Evolutionary conservation across 2,113 vertebrate species (phyloP).

Genomic region (Trachemys scripta): DNA sequence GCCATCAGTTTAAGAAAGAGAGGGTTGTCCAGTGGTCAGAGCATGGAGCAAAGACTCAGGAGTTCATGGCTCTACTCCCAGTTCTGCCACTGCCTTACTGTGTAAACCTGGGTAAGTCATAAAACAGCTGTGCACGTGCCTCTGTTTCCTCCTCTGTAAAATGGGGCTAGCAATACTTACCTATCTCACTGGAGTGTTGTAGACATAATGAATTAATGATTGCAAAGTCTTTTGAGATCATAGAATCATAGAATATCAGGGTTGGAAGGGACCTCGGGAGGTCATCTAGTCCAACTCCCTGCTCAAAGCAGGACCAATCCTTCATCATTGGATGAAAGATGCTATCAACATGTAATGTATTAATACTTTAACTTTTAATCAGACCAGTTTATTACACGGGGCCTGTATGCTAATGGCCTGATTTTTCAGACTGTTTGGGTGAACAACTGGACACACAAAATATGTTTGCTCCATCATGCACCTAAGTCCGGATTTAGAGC

Average conservation of each 20-base stretch:
- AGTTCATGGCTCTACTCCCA: not conserved
- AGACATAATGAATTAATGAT: not conserved
- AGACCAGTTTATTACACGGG: not conserved
- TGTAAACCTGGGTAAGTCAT: not conserved
- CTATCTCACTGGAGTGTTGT: not conserved
- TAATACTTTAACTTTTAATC: not conserved
- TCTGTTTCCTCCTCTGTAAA: not conserved
- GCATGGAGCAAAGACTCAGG: not conserved
- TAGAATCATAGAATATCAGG: too few species aligned
- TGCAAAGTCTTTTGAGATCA: not conserved
- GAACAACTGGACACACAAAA: not conserved
- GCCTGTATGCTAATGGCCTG: too few species aligned
- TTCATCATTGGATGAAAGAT: not conserved
- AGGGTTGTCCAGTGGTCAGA: not conserved
- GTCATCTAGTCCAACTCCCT: too few species aligned
- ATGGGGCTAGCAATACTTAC: not conserved
- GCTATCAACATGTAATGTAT: not conserved
- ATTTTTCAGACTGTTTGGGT: not conserved
- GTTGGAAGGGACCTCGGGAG: too few species aligned
- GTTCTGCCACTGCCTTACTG: not conserved
- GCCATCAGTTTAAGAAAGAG: not conserved
- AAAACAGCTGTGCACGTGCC: not conserved
- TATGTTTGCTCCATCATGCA: rapidly evolving
- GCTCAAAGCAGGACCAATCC: too few species aligned
- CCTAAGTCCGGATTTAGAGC: not conserved